These are phyloP conservation scores for Saturnia pavonia DNA, from an alignment of 2,888 invertebrate genomes.

Conservation along the genomic window DNA sequence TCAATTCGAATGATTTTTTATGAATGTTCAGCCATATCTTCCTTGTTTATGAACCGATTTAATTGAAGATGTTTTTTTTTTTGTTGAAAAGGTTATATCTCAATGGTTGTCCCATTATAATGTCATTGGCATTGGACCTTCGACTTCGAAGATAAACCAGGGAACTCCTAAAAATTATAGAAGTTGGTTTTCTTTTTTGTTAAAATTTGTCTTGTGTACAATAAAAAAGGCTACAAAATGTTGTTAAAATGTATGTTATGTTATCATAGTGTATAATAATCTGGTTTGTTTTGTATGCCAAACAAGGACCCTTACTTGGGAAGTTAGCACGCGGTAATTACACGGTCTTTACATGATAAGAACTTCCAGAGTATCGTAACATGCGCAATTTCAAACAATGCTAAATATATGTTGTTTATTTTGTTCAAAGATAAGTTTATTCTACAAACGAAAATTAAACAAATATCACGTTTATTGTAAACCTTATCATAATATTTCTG, in stretches of 20 bases:
- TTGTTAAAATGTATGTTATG: background rate
- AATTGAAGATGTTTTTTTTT: too few relatives aligned
- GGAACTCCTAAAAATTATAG: too few relatives aligned
- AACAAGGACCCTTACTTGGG: constrained; percentile 15
- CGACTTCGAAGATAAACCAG: too few relatives aligned
- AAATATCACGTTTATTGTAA: background rate
- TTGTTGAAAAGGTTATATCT: too few relatives aligned
- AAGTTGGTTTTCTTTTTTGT: too few relatives aligned
- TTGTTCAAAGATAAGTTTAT: constrained; percentile 11
- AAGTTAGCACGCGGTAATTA: constrained; percentile 28
- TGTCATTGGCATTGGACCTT: too few relatives aligned
- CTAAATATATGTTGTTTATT: constrained; percentile 21
- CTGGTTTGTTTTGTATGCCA: constrained; percentile 13
- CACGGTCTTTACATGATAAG: constrained; percentile 21
- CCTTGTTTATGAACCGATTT: too few relatives aligned
- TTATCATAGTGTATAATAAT: background rate
- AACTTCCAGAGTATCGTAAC: constrained; percentile 16
- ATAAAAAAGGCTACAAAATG: constrained; percentile 31
- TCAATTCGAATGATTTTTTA: too few relatives aligned
- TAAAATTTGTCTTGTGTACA: too few relatives aligned
- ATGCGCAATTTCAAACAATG: constrained; percentile 23
- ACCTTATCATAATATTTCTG: background rate
- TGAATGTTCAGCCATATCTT: too few relatives aligned
- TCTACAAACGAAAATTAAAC: background rate
- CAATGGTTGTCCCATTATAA: too few relatives aligned